A percentile compares a stretch with the other conserved stretches of the same genome.
Conservation (phyloP, 2,888 invertebrate species). For the Drosophila infuscata region DNA sequence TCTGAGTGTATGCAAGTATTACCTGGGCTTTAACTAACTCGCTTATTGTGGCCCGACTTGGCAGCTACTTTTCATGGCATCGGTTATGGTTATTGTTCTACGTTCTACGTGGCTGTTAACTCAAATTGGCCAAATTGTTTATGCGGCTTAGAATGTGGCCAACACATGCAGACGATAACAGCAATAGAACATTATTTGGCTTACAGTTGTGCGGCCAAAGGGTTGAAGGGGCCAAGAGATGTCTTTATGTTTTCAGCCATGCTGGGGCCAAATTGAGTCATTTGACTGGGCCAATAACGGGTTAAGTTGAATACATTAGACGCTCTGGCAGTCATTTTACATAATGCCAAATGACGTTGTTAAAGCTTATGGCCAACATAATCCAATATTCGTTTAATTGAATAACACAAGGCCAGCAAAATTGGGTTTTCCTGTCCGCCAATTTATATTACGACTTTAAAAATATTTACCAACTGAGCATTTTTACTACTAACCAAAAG, state of each 20-base stretch:
- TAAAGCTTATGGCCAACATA: not conserved
- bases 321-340: not conserved
- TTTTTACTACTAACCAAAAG: not conserved
- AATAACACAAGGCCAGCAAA: not conserved
- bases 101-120: slow-evolving; percentile 30
- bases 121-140: slow-evolving; percentile 69
- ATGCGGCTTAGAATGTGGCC: slow-evolving; percentile 47
- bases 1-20: not conserved
- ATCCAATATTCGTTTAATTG: slow-evolving; percentile 1
- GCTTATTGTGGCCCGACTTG: slow-evolving; percentile 15
- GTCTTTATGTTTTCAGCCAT: slow-evolving; percentile 4
- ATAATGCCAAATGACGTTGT: not conserved
- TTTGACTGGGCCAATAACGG: not conserved
- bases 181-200: slow-evolving; percentile 17
- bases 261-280: slow-evolving; percentile 10
- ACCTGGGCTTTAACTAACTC: slow-evolving; percentile 29
- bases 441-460: not conserved
- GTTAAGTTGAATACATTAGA: slow-evolving; percentile 13
- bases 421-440: not conserved
- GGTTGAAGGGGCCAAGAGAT: not conserved
- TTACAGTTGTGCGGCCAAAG: not conserved
- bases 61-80: slow-evolving; percentile 38
- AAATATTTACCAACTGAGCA: not conserved
- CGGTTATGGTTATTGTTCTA: slow-evolving; percentile 50
- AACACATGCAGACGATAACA: slow-evolving; percentile 9